Base-by-base conservation (phyloP, 2,888 invertebrate genomes). In the Parapristionchus giblindavisi region DNA sequence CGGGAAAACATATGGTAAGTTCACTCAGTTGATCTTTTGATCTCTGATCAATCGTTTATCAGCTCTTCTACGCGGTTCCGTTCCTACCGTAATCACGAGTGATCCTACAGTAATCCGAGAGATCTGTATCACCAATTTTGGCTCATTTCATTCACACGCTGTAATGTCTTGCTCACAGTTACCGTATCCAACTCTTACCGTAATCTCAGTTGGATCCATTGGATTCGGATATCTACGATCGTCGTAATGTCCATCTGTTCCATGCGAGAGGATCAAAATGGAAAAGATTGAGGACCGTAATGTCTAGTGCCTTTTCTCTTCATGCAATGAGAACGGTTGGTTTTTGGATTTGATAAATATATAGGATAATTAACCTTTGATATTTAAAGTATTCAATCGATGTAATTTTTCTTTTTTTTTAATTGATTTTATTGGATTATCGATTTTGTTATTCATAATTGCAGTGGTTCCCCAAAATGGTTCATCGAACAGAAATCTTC, bases 261-360 rank as follows among this genome's bases (percentile, higher is more conserved):
- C 87, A 87, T 84, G 89, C 76, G 3, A 83, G 88, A 2, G 90
- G 89, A 32, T 87, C 89, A 61, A 84, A 89, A 40, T 91, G 91
- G 91, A 90, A 90, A 82, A 85, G 90, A 27, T 88, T 91, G 32
- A 84, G 91, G 27, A 87, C 88, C 34, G 85, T 90, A 14, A 88
- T 73, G 61, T 60, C 73, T 17, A 34, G 29, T 48, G 73, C 61
- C 11, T 73, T 73, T 51, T 43, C 73, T 2, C 54, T 71, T 1
- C 70, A 56, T 14, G 54, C 70, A 40, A 71, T 71, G 56, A 54
- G 68, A 52, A 51, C n/a, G 17, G 68, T 68, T 0, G 34, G 27
- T 24, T 14, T 54, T 24, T 5, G 5, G n/a, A 14, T 14, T 6
- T n/a, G n/a, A 54, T 54, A n/a, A n/a, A n/a, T n/a, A n/a, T n/a